These are phyloP conservation scores for Amphiduros pacificus DNA, from an alignment of 2,888 invertebrate genomes.

Conservation along the genomic window DNA sequence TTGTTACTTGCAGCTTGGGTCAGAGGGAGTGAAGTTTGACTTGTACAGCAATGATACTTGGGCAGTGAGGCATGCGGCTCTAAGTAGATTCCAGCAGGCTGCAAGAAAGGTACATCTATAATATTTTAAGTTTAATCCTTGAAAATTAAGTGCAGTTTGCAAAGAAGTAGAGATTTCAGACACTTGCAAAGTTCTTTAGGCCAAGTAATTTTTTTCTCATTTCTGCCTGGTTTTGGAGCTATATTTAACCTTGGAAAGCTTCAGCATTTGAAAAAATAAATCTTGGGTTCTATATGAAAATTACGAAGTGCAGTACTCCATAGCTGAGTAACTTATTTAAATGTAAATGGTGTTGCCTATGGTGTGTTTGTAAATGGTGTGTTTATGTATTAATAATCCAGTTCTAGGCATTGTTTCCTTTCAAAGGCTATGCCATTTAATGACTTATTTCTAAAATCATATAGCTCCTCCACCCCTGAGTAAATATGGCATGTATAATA, in stretches of 20 bases:
- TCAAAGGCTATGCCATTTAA: too few species aligned
- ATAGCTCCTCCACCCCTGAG: not conserved
- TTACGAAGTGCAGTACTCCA: too few species aligned
- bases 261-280: not conserved
- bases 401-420: too few species aligned
- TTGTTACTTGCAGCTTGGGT: too few species aligned
- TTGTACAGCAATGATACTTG: constrained; percentile 54
- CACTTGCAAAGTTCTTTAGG: too few species aligned
- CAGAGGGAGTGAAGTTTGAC: constrained; percentile 51
- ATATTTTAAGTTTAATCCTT: too few species aligned
- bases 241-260: not conserved
- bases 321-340: too few species aligned
- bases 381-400: too few species aligned
- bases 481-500: not conserved
- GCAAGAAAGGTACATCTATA: constrained; percentile 48
- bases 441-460: not conserved
- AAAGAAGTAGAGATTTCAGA: not conserved
- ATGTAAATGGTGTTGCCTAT: too few species aligned
- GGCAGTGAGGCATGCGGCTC: constrained; percentile 45
- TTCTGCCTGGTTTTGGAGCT: not conserved
- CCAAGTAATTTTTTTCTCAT: too few species aligned
- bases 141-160: too few species aligned
- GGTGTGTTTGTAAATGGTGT: too few species aligned
- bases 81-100: constrained; percentile 53
- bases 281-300: not conserved